Base-by-base conservation (phyloP, 1,140 invertebrate genomes). In the Meloidogyne chitwoodi region DNA sequence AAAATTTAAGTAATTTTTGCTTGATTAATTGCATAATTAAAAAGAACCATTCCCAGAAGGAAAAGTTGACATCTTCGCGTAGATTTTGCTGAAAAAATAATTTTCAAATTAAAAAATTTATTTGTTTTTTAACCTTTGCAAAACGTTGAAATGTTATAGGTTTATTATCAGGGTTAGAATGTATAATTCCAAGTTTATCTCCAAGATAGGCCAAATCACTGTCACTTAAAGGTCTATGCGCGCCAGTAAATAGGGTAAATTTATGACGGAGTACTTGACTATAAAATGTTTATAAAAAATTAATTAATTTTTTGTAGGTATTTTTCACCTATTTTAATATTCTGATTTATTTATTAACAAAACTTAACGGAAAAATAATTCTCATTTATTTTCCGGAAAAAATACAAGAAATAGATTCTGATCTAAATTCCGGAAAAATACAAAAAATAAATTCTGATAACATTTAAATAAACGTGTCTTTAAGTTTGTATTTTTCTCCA, bases 1-100 rank as follows among this genome's bases (percentile, higher is more conserved):
- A 86, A 64, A 82, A 87, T 68, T 86, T 86, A 4, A 87, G 76
- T 19, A 86, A 65, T 70, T 86, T 86, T 74, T 86, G 85, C 67
- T 86, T 86, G 63, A 86, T 86, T 38, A 86, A 68, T 69, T 87
- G 86, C 85, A 86, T 87, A 68, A 87, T 87, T 24, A 83, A 79
- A 76, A 86, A 86, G 69, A 86, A 87, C 85, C 85, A 86, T 81
- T 87, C 85, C 84, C 85, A 86, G 74, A 86, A 86, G 1, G 86
- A 86, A 69, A 86, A 86, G 34, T 72, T 80, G 6, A 86, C 80
- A 26, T 87, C 84, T 24, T 86, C 85, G 1, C 85, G 73, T 24
- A 86, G 77, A 68, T 85, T 87, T 79, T 86, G 84, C 84, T 84
- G 44, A 2, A 80, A 48, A 22, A 34, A 16, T 61, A 34, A 64